Evolutionary conservation across 2,888 invertebrate genomes (phyloP).

Genomic region (Altica lythri): DNA sequence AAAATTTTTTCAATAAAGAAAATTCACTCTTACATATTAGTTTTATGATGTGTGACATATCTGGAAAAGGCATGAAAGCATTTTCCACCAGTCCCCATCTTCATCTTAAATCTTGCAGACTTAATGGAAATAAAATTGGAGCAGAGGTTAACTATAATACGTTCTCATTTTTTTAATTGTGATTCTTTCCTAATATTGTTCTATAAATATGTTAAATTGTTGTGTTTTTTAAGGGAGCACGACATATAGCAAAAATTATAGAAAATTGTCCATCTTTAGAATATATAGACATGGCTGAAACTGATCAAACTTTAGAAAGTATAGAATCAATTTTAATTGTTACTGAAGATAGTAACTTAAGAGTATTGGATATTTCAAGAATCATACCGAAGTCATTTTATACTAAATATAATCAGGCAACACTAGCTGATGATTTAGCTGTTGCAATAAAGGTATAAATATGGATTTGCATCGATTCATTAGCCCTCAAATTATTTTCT

Average conservation of each 20-base stretch:
- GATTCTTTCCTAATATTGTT: too few relatives aligned
- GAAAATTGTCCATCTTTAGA: slow-evolving; percentile 57
- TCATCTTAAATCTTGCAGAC: slow-evolving; percentile 59
- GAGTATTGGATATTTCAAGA: slow-evolving; percentile 55
- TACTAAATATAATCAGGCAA: slow-evolving; percentile 43
- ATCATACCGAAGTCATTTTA: slow-evolving; percentile 50
- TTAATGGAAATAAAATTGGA: slow-evolving; percentile 67
- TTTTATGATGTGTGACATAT: slow-evolving; percentile 63
- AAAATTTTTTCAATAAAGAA: slow-evolving; percentile 55
- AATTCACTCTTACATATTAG: slow-evolving; percentile 62
- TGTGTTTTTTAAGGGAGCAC: slow-evolving; percentile 55
- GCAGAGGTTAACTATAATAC: slow-evolving; percentile 50
- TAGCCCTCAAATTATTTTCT: too few relatives aligned
- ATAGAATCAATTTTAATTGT: slow-evolving; percentile 61
- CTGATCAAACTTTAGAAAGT: slow-evolving; percentile 62
- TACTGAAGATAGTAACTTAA: slow-evolving; percentile 53
- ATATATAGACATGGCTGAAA: slow-evolving; percentile 63
- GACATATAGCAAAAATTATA: slow-evolving; percentile 60
- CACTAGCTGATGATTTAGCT: slow-evolving; percentile 61
- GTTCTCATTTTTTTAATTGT: too few relatives aligned
- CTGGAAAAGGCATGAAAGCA: slow-evolving; percentile 51
- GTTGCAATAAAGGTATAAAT: slow-evolving; percentile 35
- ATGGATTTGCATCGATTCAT: too few relatives aligned
- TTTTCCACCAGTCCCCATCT: slow-evolving; percentile 46
- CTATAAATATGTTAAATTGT: too few relatives aligned